Conservation (phyloP, 1,140 invertebrate genomes). For the Penaeus japonicus region DNA sequence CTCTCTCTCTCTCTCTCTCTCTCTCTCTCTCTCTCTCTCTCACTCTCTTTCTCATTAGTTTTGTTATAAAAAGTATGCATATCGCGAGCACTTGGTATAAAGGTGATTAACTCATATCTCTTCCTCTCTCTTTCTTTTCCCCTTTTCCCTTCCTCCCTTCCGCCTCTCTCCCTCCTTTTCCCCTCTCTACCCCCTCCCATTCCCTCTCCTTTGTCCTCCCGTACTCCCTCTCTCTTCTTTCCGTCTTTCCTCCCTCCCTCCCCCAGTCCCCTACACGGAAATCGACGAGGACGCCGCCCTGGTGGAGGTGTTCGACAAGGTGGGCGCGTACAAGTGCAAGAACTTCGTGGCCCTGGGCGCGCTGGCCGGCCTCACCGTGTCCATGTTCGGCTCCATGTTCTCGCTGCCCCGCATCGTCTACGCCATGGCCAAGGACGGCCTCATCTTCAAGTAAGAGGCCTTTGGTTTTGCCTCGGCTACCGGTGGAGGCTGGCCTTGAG, state of each 20-base stretch:
- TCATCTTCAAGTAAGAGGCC: slow-evolving; percentile 74
- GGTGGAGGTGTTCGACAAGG: slow-evolving; percentile 90
- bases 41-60: too few species aligned
- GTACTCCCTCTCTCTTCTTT: not conserved
- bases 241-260: not conserved
- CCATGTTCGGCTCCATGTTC: slow-evolving; percentile 96
- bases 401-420: slow-evolving; percentile 94
- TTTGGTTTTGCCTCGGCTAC: too few species aligned
- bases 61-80: too few species aligned
- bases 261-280: slow-evolving; percentile 62
- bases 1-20: too few species aligned
- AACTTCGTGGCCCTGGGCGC: slow-evolving; percentile 90
- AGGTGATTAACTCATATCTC: too few species aligned
- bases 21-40: too few species aligned
- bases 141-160: not conserved
- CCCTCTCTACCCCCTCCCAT: not conserved
- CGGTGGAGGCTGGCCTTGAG: too few species aligned
- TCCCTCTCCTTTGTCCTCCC: not conserved
- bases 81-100: too few species aligned
- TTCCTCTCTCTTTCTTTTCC: not conserved
- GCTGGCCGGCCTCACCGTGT: slow-evolving; percentile 87
- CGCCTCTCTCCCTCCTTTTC: not conserved
- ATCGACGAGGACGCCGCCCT: slow-evolving; percentile 77
- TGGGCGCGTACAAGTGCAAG: slow-evolving; percentile 86
- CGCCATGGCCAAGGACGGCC: slow-evolving; percentile 91